These are phyloP conservation scores for Volucella bombylans DNA, from an alignment of 2,888 invertebrate species.

Conservation along the genomic window DNA sequence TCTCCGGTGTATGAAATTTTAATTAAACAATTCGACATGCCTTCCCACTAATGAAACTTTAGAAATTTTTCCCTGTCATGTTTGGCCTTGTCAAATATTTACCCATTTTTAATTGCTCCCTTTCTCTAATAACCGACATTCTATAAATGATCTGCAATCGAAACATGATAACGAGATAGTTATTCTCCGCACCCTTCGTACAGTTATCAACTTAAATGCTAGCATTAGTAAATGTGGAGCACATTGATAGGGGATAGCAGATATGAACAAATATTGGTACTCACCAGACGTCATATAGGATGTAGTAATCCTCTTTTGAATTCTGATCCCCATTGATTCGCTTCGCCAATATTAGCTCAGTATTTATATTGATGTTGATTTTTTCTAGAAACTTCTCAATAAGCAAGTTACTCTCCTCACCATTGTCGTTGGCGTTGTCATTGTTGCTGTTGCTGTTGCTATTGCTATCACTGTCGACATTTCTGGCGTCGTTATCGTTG, in stretches of 20 bases:
- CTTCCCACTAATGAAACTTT: slow-evolving; percentile 20
- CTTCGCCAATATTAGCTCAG: slow-evolving; percentile 81
- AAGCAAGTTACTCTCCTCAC: slow-evolving; percentile 76
- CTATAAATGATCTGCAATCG: slow-evolving; percentile 42
- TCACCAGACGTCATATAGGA: slow-evolving; percentile 81
- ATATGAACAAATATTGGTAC: slow-evolving; percentile 65
- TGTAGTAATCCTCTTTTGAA: slow-evolving; percentile 78
- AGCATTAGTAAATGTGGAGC: slow-evolving; percentile 18
- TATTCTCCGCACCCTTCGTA: slow-evolving; percentile 22
- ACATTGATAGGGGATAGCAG: slow-evolving; percentile 41
- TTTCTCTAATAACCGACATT: slow-evolving; percentile 1
- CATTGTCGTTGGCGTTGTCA: slow-evolving; percentile 46
- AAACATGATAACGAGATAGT: slow-evolving; percentile 25
- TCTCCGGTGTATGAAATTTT: background rate
- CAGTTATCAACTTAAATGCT: slow-evolving; percentile 55
- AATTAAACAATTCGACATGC: slow-evolving; percentile 33
- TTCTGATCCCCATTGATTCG: slow-evolving; percentile 75
- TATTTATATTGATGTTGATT: slow-evolving; percentile 82
- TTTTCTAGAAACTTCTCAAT: slow-evolving; percentile 81
- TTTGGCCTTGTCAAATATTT: slow-evolving; percentile 9
- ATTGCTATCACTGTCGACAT: slow-evolving; percentile 17
- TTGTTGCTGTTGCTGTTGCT: slow-evolving; percentile 35
- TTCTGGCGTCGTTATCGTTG: slow-evolving; percentile 45
- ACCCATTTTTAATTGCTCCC: background rate
- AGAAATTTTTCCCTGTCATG: background rate